These are phyloP conservation scores for Drosophila arizonae DNA, from an alignment of 1,140 invertebrate species.

Conservation along the genomic window DNA sequence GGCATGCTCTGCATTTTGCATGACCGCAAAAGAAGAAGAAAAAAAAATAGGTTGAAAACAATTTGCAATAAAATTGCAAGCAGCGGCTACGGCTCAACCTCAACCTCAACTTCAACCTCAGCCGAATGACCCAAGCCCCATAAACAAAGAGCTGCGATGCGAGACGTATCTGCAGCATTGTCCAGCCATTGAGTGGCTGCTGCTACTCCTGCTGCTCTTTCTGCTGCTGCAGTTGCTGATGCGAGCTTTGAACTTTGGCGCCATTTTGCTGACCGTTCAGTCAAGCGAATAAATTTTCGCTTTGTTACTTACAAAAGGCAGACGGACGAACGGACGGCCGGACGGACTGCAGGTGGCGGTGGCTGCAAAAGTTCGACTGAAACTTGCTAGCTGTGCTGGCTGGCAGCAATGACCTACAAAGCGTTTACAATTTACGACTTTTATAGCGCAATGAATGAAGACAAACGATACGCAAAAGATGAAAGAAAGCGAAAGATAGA, in stretches of 20 bases:
- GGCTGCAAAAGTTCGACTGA: slow-evolving; percentile 50
- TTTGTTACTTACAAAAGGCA: slow-evolving; percentile 25
- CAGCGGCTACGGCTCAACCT: slow-evolving; percentile 39
- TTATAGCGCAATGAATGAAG: slow-evolving; percentile 66
- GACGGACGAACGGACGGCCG: not conserved
- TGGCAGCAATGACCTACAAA: slow-evolving; percentile 73
- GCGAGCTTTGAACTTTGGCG: slow-evolving; percentile 75
- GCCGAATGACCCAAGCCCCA: not conserved
- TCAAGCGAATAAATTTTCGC: slow-evolving; percentile 68
- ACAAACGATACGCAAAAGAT: slow-evolving; percentile 61
- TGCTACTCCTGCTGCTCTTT: not conserved
- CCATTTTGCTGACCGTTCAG: slow-evolving; percentile 71
- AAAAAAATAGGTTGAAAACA: slow-evolving; percentile 56
- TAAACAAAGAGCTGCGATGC: slow-evolving; percentile 4
- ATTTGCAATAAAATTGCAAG: slow-evolving; percentile 76
- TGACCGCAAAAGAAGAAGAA: slow-evolving; percentile 46
- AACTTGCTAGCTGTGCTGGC: slow-evolving; percentile 23
- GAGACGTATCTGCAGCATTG: slow-evolving; percentile 58
- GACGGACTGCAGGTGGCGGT: not conserved
- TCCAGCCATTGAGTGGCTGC: slow-evolving; percentile 58
- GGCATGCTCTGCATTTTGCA: slow-evolving; percentile 65
- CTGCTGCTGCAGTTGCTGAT: slow-evolving; percentile 31
- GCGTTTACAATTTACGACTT: slow-evolving; percentile 76
- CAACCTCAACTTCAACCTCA: slow-evolving; percentile 23
- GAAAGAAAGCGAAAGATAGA: not conserved